Evolutionary conservation across 1,140 invertebrate genomes (phyloP), one percentile per base, ranked within the genome.

Genomic region (Drosophila sucinea): DNA sequence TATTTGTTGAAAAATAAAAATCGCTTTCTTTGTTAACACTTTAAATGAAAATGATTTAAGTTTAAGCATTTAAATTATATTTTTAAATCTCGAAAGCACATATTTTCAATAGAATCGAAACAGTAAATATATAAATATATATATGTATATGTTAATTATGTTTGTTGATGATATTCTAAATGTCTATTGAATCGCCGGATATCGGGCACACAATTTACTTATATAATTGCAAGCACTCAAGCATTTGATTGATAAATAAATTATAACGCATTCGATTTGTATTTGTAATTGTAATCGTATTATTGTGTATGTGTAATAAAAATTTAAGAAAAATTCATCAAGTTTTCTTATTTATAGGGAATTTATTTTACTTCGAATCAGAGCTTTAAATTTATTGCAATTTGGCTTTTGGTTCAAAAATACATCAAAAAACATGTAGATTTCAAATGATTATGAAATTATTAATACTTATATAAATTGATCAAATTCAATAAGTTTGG

Each of bases 1-100:
- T 85, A 86, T 85, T 85, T 86, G 82, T 86, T 85, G 47, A 86
- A 85, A 35, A 85, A 81, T 86, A 73, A 79, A 79, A 66, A 72
- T 70, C 72, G 63, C 74, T 75, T 83, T 77, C 57, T 70, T 85
- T 75, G 47, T 54, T 74, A 74, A 60, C 66, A 79, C 63, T 23
- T 71, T 54, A 85, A 70, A 51, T 74, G 70, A 75, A 65, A 61
- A 84, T 71, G 72, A 80, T 71, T 72, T 62, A 74, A 83, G 77
- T 70, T 84, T 79, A 61, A 41, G 11, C 55, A 63, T 38, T 38
- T 78, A 84, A 51, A 51, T 51, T 51, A 51, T 51, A 72, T 85
- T 81, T 32, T 79, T 85, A 81, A 85, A 66, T 66, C 47, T 58
- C 56, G 56, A 58, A 58, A 58, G 32, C 32, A 33, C 10, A 57